These are phyloP conservation scores for Aricia artaxerxes DNA, from an alignment of 2,888 invertebrate genomes.

Conservation along the genomic window DNA sequence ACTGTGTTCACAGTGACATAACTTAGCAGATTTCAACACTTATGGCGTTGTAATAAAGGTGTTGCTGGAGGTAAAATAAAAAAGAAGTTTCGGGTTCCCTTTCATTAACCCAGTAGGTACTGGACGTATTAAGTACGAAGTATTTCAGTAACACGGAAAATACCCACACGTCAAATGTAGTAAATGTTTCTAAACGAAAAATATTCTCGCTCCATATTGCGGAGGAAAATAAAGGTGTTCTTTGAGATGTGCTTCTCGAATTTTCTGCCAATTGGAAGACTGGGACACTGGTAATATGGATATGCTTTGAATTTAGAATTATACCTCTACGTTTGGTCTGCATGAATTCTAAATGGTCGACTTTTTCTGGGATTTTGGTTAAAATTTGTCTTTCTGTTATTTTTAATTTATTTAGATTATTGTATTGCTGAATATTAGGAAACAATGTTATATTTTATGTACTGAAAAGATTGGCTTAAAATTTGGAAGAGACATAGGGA, in stretches of 20 bases:
- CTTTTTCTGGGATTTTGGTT: no score
- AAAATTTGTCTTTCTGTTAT: no score
- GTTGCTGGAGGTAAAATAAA: not conserved
- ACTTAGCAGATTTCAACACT: not conserved
- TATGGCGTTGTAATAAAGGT: not conserved
- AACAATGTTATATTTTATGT: no score
- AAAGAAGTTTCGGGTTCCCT: not conserved
- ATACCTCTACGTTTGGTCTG: no score
- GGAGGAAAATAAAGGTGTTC: slow-evolving; percentile 4
- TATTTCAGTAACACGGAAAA: not conserved
- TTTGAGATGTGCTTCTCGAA: slow-evolving; percentile 20
- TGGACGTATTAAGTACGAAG: slow-evolving; percentile 21
- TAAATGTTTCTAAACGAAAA: slow-evolving; percentile 16
- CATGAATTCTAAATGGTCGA: no score
- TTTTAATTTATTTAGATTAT: no score
- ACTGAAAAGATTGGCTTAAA: no score
- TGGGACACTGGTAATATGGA: not conserved
- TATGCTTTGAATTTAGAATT: not conserved
- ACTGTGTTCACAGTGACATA: not conserved
- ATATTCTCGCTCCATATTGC: not conserved
- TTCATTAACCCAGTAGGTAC: not conserved
- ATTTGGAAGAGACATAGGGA: no score
- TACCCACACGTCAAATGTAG: slow-evolving; percentile 12
- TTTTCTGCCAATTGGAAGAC: slow-evolving; percentile 5
- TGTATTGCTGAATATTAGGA: no score